phyloP scores from a whole-genome alignment of 1,140 invertebrate species.

The Aphaenogaster rudis region DNA sequence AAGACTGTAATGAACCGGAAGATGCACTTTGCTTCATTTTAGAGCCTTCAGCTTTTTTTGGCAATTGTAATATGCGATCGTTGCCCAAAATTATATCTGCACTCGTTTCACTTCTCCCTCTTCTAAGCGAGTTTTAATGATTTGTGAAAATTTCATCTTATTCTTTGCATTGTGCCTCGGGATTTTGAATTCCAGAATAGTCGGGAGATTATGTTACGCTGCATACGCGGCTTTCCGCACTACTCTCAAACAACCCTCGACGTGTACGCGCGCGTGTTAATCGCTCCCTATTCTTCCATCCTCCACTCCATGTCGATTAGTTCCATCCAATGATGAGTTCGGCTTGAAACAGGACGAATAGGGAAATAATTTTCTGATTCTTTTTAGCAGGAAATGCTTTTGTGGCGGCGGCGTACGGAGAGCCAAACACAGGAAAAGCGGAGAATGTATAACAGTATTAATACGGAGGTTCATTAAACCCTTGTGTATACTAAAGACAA shows the following conservation, averaged over 20 bases:
- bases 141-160: conserved; percentile 17
- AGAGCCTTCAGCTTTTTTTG: background rate
- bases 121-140: background rate
- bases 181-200: conserved; percentile 61
- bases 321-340: conserved; percentile 68
- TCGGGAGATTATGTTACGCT: conserved; percentile 63
- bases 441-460: conserved; percentile 23
- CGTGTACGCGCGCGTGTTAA: conserved; percentile 9
- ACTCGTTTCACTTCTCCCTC: background rate
- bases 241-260: background rate
- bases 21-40: background rate
- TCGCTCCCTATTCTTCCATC: conserved; percentile 36
- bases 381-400: conserved; percentile 37
- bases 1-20: background rate
- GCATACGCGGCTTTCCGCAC: conserved; percentile 53
- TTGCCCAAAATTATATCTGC: background rate
- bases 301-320: conserved; percentile 15
- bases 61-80: background rate
- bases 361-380: conserved; percentile 64
- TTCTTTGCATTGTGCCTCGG: conserved; percentile 1
- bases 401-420: background rate
- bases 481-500: background rate
- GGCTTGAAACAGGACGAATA: conserved; percentile 52
- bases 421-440: background rate
- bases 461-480: conserved; percentile 17